Conservation (phyloP, 2,888 invertebrate species). For the Timandra comae region DNA sequence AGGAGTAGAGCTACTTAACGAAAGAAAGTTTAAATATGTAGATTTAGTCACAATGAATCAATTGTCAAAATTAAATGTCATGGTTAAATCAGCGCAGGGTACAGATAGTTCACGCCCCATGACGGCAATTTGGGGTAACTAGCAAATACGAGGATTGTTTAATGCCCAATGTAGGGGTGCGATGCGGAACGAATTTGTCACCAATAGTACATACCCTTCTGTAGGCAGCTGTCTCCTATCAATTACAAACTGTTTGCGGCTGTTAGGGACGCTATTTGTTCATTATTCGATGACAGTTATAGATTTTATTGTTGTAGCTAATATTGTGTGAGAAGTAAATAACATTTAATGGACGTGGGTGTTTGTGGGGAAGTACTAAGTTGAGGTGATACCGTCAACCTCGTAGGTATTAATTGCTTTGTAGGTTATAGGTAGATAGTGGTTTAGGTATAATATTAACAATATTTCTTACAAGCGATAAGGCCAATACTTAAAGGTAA, state of each 20-base stretch:
- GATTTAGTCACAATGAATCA: no score
- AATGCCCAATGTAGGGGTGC: conserved; percentile 39
- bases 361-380: no score
- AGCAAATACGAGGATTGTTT: conserved; percentile 36
- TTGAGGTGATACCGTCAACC: no score
- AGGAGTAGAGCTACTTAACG: no score
- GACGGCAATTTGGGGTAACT: conserved; percentile 41
- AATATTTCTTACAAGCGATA: no score
- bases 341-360: no score
- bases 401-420: no score
- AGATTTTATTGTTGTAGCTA: conserved; percentile 42
- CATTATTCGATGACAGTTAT: conserved; percentile 67
- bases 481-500: no score
- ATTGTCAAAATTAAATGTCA: conserved; percentile 38
- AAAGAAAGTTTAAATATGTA: no score
- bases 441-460: no score
- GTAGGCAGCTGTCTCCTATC: conserved; percentile 57
- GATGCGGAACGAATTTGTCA: conserved; percentile 60
- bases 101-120: conserved; percentile 46
- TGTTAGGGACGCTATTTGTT: conserved; percentile 64
- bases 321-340: conserved; percentile 18
- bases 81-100: conserved; percentile 26
- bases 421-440: no score
- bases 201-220: conserved; percentile 48
- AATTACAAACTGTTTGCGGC: conserved; percentile 67